Base-by-base conservation (phyloP, 2,888 invertebrate genomes). In the Chironomus riparius region DNA sequence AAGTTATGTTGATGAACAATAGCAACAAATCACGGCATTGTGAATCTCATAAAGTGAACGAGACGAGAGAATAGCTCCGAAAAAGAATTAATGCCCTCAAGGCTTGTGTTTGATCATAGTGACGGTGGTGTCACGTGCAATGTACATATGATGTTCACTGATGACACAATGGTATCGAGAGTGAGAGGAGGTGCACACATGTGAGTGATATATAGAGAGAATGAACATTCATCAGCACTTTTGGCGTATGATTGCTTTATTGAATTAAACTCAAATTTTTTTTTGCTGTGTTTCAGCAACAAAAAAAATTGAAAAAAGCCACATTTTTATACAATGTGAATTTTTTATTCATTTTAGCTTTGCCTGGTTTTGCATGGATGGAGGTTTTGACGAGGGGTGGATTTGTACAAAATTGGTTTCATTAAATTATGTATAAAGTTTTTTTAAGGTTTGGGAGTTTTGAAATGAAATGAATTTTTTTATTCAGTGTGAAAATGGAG, bases 11-110 rank as follows among this genome's bases (percentile, higher is more conserved):
- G 24, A 65, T 56, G 48, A 65, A 74, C 74, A 74, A 74, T 74
- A 48, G 62, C 15, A 74, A 74, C 74, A 74, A 74, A 74, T 74
- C 74, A 62, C 62, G n/a, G 5, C 24, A 61, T 62, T 61, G n/a
- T n/a, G 28, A 61, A 28, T 50, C n/a, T 56, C 15, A 72, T 48
- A 47, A 69, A 72, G 56, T 50, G 18, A 22, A 21, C 61, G 72
- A 47, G 61, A 61, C 28, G 15, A 62, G 47, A 72, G 28, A 13
- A 24, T 65, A 21, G 38, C 38, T 38, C 38, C 38, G 10, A 38
- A 38, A 38, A 38, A 38, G 38, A 38, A 38, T 65, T 18, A 38
- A 68, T 68, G 28, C 68, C 68, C 68, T 68, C 28, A 47, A 68
- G 68, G 24, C 24, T 65, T 22, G 13, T 65, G 65, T 56, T 56